Evolutionary conservation across 1,140 invertebrate species (phyloP).

Genomic region (Nautilus pompilius): DNA sequence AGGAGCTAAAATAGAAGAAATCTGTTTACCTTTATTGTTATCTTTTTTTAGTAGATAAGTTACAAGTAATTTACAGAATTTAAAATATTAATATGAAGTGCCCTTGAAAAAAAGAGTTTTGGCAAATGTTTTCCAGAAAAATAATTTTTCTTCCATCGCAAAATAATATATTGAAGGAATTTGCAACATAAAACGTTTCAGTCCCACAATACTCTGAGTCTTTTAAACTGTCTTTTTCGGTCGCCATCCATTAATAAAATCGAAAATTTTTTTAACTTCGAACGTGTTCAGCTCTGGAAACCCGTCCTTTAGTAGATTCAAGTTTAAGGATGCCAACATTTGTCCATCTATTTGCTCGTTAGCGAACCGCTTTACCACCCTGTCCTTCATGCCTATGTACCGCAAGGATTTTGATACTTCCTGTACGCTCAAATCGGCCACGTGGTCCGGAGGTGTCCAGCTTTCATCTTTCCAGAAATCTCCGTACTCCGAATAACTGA

Average conservation of each 20-base stretch:
- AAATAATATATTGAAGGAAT: no score
- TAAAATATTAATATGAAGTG: no score
- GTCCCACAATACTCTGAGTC: no score
- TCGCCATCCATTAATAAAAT: constrained; percentile 49
- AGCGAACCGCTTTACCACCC: constrained; percentile 41
- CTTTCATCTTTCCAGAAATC: constrained; percentile 28
- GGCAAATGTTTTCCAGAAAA: no score
- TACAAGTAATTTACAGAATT: no score
- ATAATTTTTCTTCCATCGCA: no score
- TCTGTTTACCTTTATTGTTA: no score
- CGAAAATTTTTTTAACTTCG: constrained; percentile 49
- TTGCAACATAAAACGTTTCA: no score
- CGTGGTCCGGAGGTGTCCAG: constrained; percentile 40
- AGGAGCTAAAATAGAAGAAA: no score
- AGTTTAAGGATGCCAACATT: constrained; percentile 40
- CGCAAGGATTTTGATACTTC: constrained; percentile 44
- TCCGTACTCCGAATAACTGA: constrained; percentile 33
- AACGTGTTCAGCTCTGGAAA: constrained; percentile 50
- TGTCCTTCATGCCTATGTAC: constrained; percentile 51
- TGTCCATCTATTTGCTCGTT: constrained; percentile 51
- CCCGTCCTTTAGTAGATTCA: constrained; percentile 44
- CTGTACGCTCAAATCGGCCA: constrained; percentile 32
- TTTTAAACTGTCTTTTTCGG: constrained; percentile 37
- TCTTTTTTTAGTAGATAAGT: no score
- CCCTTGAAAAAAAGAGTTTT: no score